phyloP scores from a whole-genome alignment of 2,797 vertebrate species.

The Cirrhinus molitorella region DNA sequence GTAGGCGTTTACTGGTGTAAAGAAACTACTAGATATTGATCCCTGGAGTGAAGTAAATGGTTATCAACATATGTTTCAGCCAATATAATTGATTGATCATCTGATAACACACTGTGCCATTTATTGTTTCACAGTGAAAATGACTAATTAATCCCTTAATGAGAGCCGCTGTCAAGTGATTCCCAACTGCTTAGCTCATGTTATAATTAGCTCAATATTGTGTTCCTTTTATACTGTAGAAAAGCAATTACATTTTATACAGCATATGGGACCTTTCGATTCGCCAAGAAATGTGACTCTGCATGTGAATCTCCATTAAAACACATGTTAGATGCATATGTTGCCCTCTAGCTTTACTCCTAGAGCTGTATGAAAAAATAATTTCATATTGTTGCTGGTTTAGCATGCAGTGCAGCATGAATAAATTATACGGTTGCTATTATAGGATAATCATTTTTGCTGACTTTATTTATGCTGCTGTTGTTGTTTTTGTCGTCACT shows the following conservation, averaged over 20 bases:
- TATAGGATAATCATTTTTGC: background rate
- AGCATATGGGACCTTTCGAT: background rate
- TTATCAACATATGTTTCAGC: slow-evolving; percentile 10
- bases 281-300: background rate
- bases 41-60: slow-evolving; percentile 3
- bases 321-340: background rate
- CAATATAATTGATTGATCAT: slow-evolving; percentile 7
- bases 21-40: slow-evolving; percentile 18
- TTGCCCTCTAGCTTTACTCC: background rate
- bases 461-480: background rate
- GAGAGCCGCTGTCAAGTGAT: background rate
- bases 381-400: background rate
- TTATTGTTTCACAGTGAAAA: slow-evolving; percentile 18
- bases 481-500: background rate
- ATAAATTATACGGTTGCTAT: background rate
- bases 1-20: background rate
- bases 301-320: slow-evolving; percentile 6
- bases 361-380: background rate
- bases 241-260: slow-evolving; percentile 12
- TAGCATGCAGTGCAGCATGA: background rate
- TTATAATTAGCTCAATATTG: slow-evolving; percentile 6
- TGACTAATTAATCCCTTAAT: slow-evolving; percentile 17
- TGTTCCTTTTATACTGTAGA: background rate
- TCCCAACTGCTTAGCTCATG: background rate
- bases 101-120: slow-evolving; percentile 12